Conservation (phyloP, 2,113 vertebrate species). For the Lepus americanus region DNA sequence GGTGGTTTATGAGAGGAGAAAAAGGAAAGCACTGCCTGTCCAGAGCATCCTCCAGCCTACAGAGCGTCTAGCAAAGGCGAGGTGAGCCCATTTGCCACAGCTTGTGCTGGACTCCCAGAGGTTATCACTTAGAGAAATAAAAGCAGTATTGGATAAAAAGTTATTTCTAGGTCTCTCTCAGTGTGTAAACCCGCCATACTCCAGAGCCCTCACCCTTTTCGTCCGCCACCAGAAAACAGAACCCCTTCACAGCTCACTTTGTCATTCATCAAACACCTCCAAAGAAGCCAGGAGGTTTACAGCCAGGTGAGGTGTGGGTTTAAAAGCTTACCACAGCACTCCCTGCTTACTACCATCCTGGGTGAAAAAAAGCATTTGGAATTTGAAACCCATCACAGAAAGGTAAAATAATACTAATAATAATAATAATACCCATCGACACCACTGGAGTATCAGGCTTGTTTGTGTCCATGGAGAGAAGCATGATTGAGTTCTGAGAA, state of each 20-base stretch:
- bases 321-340: conserved; percentile 17
- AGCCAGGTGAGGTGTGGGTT: not conserved
- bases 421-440: not conserved
- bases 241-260: conserved; percentile 47
- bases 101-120: not conserved
- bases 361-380: not conserved
- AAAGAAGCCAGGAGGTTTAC: conserved; percentile 15
- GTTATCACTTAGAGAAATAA: conserved; percentile 50
- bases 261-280: conserved; percentile 43
- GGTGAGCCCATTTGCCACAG: conserved; percentile 5
- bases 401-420: not conserved
- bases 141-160: conserved; percentile 15
- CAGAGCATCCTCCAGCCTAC: not conserved
- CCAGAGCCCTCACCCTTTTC: not conserved
- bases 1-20: not conserved
- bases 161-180: conserved; percentile 29
- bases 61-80: conserved; percentile 27
- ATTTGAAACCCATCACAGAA: not conserved
- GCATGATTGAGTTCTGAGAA: not conserved
- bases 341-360: not conserved
- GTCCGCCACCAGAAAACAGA: not conserved
- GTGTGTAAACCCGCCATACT: not conserved
- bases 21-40: not conserved
- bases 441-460: not conserved
- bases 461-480: not conserved